Conservation (phyloP, 2,888 invertebrate genomes). For the Rosalia funebris region DNA sequence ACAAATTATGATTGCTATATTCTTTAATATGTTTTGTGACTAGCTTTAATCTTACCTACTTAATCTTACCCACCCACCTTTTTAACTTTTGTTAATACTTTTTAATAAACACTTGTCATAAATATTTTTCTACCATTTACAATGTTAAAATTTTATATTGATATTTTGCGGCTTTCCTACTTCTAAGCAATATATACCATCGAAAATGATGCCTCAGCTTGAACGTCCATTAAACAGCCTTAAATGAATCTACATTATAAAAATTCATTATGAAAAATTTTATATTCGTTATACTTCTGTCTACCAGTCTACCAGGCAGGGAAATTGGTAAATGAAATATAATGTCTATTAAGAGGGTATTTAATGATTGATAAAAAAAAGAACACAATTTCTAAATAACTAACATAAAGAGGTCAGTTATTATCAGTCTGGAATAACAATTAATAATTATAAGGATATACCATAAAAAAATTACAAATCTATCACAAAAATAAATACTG, state of each 20-base stretch:
- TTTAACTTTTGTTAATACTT: too few relatives aligned
- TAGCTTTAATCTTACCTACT: too few relatives aligned
- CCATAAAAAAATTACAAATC: conserved; percentile 21
- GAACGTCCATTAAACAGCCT: too few relatives aligned
- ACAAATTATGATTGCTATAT: conserved; percentile 30
- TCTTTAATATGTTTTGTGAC: neutral
- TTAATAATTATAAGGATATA: conserved; percentile 7
- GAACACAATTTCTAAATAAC: conserved; percentile 27
- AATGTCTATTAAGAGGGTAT: conserved; percentile 4
- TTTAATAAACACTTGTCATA: conserved; percentile 1
- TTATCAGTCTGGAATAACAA: conserved; percentile 22
- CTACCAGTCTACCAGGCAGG: too few relatives aligned
- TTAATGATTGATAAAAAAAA: conserved; percentile 25
- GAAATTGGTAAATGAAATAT: conserved; percentile 20
- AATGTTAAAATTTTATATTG: too few relatives aligned
- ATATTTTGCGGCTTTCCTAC: too few relatives aligned
- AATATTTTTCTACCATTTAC: neutral
- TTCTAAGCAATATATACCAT: too few relatives aligned
- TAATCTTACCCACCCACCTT: too few relatives aligned
- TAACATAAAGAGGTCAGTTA: conserved; percentile 19
- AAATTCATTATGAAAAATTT: too few relatives aligned
- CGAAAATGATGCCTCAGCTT: too few relatives aligned
- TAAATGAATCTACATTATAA: too few relatives aligned
- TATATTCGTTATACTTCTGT: too few relatives aligned
- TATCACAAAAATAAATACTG: conserved; percentile 34